A percentile compares a stretch with the other conserved stretches of the same genome.
Evolutionary conservation across 2,888 invertebrate species (phyloP).

Genomic region (Macroteleia sp.): DNA sequence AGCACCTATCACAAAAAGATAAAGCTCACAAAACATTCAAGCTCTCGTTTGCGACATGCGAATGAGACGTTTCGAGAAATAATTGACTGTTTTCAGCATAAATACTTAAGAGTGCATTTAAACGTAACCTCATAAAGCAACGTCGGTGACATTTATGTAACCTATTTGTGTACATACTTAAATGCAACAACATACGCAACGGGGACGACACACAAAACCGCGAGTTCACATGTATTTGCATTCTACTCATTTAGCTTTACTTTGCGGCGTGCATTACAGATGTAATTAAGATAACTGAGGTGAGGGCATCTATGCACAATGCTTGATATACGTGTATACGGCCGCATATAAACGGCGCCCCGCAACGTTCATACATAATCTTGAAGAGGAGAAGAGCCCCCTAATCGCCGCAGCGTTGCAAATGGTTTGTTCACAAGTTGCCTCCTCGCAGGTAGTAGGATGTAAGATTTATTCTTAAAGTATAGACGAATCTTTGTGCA

Average conservation of each 20-base stretch:
- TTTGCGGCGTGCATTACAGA: slow-evolving; percentile 82
- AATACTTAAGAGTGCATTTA: slow-evolving; percentile 53
- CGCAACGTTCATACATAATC: slow-evolving; percentile 71
- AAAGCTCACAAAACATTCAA: background rate
- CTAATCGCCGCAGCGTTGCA: slow-evolving; percentile 47
- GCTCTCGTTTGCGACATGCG: background rate
- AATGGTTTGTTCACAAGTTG: background rate
- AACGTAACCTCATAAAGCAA: slow-evolving; percentile 49
- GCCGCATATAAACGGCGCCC: slow-evolving; percentile 67
- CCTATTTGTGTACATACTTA: slow-evolving; percentile 33
- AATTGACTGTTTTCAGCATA: slow-evolving; percentile 29
- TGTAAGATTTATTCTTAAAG: no score
- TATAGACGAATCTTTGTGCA: no score
- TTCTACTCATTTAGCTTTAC: slow-evolving; percentile 64
- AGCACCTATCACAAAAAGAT: background rate
- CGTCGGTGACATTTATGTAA: slow-evolving; percentile 41
- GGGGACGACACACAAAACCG: no score
- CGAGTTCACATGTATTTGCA: slow-evolving; percentile 64
- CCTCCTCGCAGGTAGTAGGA: no score
- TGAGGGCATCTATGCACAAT: slow-evolving; percentile 82
- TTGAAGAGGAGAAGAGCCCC: no score
- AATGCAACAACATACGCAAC: slow-evolving; percentile 28
- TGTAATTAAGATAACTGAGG: slow-evolving; percentile 83
- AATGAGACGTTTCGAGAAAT: slow-evolving; percentile 13
- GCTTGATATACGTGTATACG: slow-evolving; percentile 77